Base-by-base conservation (phyloP, 2,888 invertebrate species). In the Stenurella melanura region DNA sequence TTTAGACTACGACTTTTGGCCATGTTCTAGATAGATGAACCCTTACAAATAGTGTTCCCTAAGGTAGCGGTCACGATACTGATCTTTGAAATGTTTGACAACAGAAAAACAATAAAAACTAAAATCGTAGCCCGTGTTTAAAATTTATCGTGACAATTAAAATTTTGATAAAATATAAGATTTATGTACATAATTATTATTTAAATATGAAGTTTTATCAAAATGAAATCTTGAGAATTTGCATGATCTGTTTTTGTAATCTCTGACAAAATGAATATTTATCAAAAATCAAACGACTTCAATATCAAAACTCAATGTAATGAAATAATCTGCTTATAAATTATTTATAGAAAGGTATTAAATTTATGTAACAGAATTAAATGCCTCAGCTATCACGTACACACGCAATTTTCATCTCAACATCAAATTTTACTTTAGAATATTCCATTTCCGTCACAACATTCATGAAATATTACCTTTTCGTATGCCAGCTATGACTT, bases 391-490 rank as follows among this genome's bases (percentile, higher is more conserved):
- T 34, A 63, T 63, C 61, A 63, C 30, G 61, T 63, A 30, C 17
- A 34, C 34, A 63, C 61, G 61, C 61, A 63, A 63, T 63, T 61
- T 63, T 63, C 61, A 34, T 63, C 61, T 58, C 67, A 54, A 72
- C 64, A 56, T 72, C 42, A 19, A 67, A 60, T 67, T 60, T 72
- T 6, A 64, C 57, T 66, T 21, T 17, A 58, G 60, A 68, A 75
- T 76, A 74, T 75, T 72, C 70, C 73, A 71, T 66, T 61, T 54
- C 74, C 73, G 74, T 78, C 74, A 68, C 61, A 74, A 68, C 67
- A 63, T 63, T 74, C 69, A 68, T 76, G 69, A 75, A 73, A 75
- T 79, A 79, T 79, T 73, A 66, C 64, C 69, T 42, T 68, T 67
- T 69, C 70, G 75, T 76, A 74, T 61, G 76, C 74, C 68, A 68